Percentiles rank a stretch among this genome's conserved stretches.
Evolutionary conservation across 2,113 vertebrate genomes (phyloP).

Genomic region (Siniperca knerii): DNA sequence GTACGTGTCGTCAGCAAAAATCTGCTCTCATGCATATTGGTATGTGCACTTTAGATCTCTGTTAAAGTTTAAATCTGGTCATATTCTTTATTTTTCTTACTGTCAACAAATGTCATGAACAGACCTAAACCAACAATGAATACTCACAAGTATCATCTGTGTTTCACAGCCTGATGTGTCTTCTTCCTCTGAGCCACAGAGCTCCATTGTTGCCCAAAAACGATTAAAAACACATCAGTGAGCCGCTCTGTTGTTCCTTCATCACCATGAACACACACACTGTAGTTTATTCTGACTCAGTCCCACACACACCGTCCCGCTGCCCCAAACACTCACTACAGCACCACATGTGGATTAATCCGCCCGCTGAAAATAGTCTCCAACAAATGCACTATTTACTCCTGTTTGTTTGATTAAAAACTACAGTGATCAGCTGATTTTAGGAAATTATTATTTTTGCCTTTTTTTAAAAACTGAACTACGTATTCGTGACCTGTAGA

Average conservation of each 20-base stretch:
- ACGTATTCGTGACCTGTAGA: too few species aligned
- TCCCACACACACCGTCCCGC: neutral
- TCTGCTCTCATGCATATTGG: slow-evolving; percentile 97
- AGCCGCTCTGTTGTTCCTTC: neutral
- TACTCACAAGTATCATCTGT: too few species aligned
- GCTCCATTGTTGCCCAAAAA: too few species aligned
- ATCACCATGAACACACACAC: neutral
- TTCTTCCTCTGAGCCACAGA: too few species aligned
- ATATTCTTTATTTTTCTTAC: neutral
- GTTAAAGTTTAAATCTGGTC: neutral
- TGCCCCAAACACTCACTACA: neutral
- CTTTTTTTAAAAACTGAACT: too few species aligned
- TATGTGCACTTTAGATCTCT: slow-evolving; percentile 71
- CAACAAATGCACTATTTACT: too few species aligned
- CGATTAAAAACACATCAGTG: neutral
- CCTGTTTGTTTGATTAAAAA: neutral
- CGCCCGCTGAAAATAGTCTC: too few species aligned
- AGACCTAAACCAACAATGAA: neutral
- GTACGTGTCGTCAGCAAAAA: slow-evolving; percentile 93
- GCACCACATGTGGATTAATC: neutral
- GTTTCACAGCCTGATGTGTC: too few species aligned
- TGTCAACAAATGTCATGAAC: neutral
- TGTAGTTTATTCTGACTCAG: neutral
- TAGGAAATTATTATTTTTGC: too few species aligned
- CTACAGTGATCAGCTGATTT: neutral